phyloP scores from a whole-genome alignment of 92 coral and sea anemone genomes.

The Epizoanthus fatuus region DNA sequence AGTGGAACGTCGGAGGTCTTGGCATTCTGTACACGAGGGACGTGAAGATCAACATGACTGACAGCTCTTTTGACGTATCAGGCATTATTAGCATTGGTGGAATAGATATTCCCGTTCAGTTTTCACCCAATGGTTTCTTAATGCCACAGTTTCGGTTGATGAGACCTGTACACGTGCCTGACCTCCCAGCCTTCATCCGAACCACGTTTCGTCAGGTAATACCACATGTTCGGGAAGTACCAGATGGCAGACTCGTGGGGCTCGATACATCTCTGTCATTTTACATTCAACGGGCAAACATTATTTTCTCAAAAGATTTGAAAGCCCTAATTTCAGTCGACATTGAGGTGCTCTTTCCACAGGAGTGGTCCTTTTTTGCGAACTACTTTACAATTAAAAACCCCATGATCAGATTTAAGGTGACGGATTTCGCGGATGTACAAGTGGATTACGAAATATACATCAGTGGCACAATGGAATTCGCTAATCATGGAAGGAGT shows the following conservation, averaged over 20 bases:
- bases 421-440: slow-evolving; percentile 44
- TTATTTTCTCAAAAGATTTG: slow-evolving; percentile 52
- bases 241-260: slow-evolving; percentile 53
- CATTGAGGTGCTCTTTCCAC: slow-evolving; percentile 30
- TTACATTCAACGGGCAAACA: slow-evolving; percentile 33
- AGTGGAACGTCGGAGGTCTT: slow-evolving; percentile 67
- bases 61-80: not conserved
- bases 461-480: slow-evolving; percentile 48
- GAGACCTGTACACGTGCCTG: not conserved
- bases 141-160: slow-evolving; percentile 55
- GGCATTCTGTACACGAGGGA: slow-evolving; percentile 43
- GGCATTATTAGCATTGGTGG: slow-evolving; percentile 46
- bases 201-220: slow-evolving; percentile 35
- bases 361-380: slow-evolving; percentile 64
- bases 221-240: slow-evolving; percentile 32
- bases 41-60: slow-evolving; percentile 19
- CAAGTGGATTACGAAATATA: slow-evolving; percentile 51
- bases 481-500: slow-evolving; percentile 2
- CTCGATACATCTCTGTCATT: slow-evolving; percentile 37
- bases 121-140: slow-evolving; percentile 21
- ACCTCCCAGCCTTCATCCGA: slow-evolving; percentile 32
- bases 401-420: slow-evolving; percentile 42
- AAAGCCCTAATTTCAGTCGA: slow-evolving; percentile 28
- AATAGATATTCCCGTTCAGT: slow-evolving; percentile 27
- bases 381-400: slow-evolving; percentile 46